Conservation (phyloP, 2,797 vertebrate genomes). For the Acanthiza pusilla region DNA sequence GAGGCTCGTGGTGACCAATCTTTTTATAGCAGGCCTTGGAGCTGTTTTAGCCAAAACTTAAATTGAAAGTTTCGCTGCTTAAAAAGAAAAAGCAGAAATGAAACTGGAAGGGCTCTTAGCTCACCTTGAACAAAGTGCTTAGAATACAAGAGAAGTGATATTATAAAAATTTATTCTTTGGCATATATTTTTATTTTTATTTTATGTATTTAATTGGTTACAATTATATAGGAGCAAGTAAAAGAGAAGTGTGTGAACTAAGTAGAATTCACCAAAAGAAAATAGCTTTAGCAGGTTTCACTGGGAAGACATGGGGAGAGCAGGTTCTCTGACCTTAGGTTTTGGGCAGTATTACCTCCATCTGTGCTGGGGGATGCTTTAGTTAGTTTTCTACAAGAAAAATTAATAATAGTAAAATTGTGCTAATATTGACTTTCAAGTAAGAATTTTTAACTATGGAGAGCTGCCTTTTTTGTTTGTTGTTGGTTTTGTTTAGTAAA, state of each 20-base stretch:
- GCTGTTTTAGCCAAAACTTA: neutral
- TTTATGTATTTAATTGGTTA: neutral
- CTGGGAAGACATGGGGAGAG: neutral
- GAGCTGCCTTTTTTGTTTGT: neutral
- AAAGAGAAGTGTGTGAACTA: neutral
- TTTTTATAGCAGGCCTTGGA: neutral
- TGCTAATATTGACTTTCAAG: neutral
- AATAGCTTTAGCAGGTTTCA: neutral
- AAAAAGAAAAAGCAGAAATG: neutral
- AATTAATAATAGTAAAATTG: neutral
- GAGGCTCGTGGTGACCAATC: fast-evolving
- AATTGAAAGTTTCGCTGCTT: neutral
- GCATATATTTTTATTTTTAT: neutral
- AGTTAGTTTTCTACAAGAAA: neutral
- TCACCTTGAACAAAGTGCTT: neutral
- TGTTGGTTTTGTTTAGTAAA: neutral
- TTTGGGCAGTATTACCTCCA: neutral
- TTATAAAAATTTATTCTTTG: neutral
- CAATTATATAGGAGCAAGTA: neutral
- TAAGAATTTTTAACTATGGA: neutral
- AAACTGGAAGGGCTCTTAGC: neutral
- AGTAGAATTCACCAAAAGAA: neutral
- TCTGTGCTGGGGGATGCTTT: neutral
- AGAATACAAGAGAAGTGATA: neutral
- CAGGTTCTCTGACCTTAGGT: neutral